Percentiles rank a stretch among this genome's conserved stretches.
These are phyloP conservation scores for Sphaeridia pumilis DNA, from an alignment of 2,888 invertebrate species.

Conservation along the genomic window DNA sequence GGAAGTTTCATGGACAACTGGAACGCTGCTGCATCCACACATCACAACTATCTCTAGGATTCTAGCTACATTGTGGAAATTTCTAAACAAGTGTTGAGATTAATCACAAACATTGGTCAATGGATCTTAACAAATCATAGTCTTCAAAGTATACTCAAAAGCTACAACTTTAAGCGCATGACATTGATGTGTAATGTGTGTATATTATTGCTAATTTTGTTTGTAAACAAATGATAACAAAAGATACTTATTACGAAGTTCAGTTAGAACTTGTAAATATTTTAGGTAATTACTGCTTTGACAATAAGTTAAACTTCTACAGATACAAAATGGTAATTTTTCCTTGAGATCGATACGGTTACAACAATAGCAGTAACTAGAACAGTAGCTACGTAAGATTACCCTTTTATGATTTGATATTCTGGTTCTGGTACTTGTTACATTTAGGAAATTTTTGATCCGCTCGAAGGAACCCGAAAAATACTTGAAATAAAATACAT, in stretches of 20 bases:
- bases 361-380: background rate
- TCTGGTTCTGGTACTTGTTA: too few relatives aligned
- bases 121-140: background rate
- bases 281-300: background rate
- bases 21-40: conserved; percentile 8
- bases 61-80: background rate
- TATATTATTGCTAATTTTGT: too few relatives aligned
- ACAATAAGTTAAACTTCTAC: background rate
- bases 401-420: too few relatives aligned
- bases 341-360: background rate
- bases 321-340: background rate
- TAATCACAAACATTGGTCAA: background rate
- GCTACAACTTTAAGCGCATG: too few relatives aligned
- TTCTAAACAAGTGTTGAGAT: background rate
- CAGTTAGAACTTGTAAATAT: background rate
- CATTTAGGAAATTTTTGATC: background rate
- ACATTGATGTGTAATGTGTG: too few relatives aligned
- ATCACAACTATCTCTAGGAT: conserved; percentile 11
- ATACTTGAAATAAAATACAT: too few relatives aligned
- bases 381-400: too few relatives aligned
- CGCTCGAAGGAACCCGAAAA: background rate
- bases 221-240: too few relatives aligned
- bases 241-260: background rate
- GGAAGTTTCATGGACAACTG: conserved; percentile 28
- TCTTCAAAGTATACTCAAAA: too few relatives aligned